phyloP scores from a whole-genome alignment of 2,113 vertebrate species.

The Otocyon megalotis region DNA sequence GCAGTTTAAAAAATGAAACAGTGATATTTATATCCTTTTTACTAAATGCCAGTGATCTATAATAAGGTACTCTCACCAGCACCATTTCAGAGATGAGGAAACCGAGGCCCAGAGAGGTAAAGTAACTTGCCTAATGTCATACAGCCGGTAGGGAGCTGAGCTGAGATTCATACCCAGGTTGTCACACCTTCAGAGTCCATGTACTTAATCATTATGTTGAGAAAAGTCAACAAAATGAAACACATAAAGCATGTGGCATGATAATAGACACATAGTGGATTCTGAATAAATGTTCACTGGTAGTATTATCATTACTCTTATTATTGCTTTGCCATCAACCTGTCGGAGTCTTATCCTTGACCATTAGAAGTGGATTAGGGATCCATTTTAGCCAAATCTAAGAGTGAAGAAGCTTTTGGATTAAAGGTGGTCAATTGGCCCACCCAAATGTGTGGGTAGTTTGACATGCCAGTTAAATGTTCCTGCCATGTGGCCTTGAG shows the following conservation, averaged over 20 bases:
- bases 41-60: not conserved
- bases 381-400: not conserved
- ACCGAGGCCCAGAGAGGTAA: not conserved
- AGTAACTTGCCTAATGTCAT: not conserved
- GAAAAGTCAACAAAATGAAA: not conserved
- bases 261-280: not conserved
- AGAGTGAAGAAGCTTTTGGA: not conserved
- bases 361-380: not conserved
- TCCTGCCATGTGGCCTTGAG: not conserved
- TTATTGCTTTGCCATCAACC: not conserved
- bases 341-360: not conserved
- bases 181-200: not conserved
- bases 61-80: not conserved
- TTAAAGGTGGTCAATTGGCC: rapidly evolving
- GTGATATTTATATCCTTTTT: not conserved
- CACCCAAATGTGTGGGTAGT: not conserved
- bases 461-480: not conserved
- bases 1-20: not conserved
- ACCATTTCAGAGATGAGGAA: not conserved
- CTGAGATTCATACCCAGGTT: not conserved
- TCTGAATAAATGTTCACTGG: not conserved
- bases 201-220: not conserved
- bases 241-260: rapidly evolving
- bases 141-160: not conserved
- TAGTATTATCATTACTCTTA: rapidly evolving